Conservation (phyloP, 2,888 invertebrate genomes). For the Eulithis prunata region DNA sequence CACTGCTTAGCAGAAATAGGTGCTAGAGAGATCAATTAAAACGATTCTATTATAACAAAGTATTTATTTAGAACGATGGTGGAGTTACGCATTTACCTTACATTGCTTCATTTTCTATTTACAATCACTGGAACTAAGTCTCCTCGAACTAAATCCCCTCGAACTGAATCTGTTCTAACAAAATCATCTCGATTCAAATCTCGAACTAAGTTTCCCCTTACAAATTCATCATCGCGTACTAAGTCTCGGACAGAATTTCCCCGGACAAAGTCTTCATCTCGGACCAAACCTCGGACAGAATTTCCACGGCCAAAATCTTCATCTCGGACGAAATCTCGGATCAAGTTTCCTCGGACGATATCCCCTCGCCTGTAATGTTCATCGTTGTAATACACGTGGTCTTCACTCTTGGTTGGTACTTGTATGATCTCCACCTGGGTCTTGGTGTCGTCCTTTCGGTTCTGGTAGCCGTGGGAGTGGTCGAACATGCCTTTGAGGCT, state of each 20-base stretch:
- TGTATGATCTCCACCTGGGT: conserved; percentile 74
- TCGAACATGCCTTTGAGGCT: conserved; percentile 83
- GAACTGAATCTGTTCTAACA: conserved; percentile 4
- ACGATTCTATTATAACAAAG: neutral
- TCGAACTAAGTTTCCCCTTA: conserved; percentile 4
- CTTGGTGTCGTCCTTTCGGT: conserved; percentile 69
- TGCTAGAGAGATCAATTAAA: neutral
- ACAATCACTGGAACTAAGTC: conserved; percentile 21
- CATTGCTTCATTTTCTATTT: conserved; percentile 9
- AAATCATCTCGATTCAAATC: conserved; percentile 9
- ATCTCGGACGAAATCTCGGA: neutral
- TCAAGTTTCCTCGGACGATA: conserved; percentile 1
- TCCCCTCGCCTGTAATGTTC: conserved; percentile 61
- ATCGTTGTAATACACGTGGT: conserved; percentile 68
- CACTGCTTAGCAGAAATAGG: no score
- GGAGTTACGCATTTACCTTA: conserved; percentile 26
- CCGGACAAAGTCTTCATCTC: neutral
- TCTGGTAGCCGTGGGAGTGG: conserved; percentile 64
- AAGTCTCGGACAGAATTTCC: conserved; percentile 3
- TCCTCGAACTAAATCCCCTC: neutral
- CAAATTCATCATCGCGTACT: conserved; percentile 8
- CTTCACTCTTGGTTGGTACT: conserved; percentile 68
- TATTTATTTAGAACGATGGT: conserved; percentile 24
- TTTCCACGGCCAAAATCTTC: conserved; percentile 1
- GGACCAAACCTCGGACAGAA: neutral